These are phyloP conservation scores for Fragum sueziense DNA, from an alignment of 2,888 invertebrate genomes.

Conservation along the genomic window DNA sequence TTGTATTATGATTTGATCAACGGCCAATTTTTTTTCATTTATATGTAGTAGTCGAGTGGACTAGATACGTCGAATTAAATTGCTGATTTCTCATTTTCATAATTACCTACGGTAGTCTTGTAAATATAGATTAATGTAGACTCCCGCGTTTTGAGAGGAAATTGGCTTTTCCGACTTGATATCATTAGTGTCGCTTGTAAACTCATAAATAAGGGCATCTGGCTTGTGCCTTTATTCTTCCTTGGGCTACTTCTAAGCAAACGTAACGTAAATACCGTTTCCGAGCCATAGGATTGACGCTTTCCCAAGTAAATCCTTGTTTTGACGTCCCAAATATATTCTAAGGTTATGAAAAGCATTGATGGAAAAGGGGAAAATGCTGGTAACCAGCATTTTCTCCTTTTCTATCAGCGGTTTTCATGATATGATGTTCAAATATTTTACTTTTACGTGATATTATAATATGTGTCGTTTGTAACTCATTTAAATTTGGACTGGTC, in stretches of 20 bases:
- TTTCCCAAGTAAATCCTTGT: too few relatives aligned
- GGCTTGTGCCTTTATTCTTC: conserved; percentile 22
- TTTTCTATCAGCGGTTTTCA: not conserved
- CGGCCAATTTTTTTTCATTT: too few relatives aligned
- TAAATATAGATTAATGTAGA: conserved; percentile 22
- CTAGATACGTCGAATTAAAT: not conserved
- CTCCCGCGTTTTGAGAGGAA: conserved; percentile 15
- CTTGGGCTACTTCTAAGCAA: conserved; percentile 3
- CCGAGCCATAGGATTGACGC: conserved; percentile 5
- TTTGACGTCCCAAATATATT: too few relatives aligned
- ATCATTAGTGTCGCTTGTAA: conserved; percentile 46
- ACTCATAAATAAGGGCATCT: conserved; percentile 60
- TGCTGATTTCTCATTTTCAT: not conserved
- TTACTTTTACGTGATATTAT: too few relatives aligned
- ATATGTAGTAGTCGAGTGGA: too few relatives aligned
- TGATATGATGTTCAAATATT: too few relatives aligned
- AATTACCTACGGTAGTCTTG: not conserved
- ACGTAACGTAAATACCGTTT: not conserved
- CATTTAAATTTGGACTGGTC: too few relatives aligned
- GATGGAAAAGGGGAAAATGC: not conserved
- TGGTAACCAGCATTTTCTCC: not conserved
- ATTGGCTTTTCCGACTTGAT: conserved; percentile 28
- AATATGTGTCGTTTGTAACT: too few relatives aligned
- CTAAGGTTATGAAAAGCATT: not conserved
- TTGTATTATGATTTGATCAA: too few relatives aligned